Base-by-base conservation (phyloP, 1,140 invertebrate species). In the Triops longicaudatus region DNA sequence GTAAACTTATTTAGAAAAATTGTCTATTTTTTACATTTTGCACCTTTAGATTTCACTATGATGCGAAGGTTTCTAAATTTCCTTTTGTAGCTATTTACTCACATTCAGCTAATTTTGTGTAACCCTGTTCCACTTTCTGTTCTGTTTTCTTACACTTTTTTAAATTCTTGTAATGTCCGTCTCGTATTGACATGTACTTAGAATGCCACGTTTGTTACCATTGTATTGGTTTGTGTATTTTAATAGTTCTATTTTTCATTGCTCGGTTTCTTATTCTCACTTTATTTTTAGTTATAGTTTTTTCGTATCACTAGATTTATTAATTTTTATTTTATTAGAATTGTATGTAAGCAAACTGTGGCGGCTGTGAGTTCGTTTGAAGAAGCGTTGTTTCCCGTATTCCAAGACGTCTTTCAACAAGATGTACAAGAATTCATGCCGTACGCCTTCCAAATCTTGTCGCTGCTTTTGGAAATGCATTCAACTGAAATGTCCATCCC, bases 391-490 rank as follows among this genome's bases (percentile, higher is more conserved):
- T 98, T 98, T 81, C 94, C 94, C 10, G 93, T 95, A 76, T 98
- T 98, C 84, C 93, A 98, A 86, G 89, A 89, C 76, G 96, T 99
- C 81, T 86, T 99, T 0, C 91, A 94, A 81, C 92, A 97, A 84
- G 96, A 98, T 84, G 91, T 98, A 75, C 91, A 96, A 87, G 97
- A 98, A 86, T 98, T 98, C 87, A 91, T 98, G 84, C 97, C 97
- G 0, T 98, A 99, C 84, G 93, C 97, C 43, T 98, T 98, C 84
- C 97, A 99, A 93, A 90, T 99, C 82, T 85, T 98, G 42, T 95
- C 96, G 0, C 86, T 98, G 6, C 85, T 98, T 42, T 87, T 99
- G 83, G 96, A 98, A 85, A 85, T 95, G 76, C 91, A 93, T 78
- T 82, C 83, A 10, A 82, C 74, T 28, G 81, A 81, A 74, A 80